Conservation (phyloP, 2,113 vertebrate genomes). For the Pseudopipra pipra region DNA sequence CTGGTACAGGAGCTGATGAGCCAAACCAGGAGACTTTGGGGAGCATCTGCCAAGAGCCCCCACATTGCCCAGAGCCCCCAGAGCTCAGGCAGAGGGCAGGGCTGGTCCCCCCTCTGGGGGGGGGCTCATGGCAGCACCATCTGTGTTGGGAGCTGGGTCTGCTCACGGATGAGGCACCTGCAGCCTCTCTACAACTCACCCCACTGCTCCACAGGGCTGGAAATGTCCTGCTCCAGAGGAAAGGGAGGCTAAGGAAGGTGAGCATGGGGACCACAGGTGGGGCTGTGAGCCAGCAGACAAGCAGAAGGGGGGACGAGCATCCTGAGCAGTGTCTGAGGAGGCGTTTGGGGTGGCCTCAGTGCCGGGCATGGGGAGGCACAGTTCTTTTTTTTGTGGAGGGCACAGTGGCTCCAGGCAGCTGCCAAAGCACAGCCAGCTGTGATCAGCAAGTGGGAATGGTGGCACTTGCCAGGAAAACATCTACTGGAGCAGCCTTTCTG, state of each 20-base stretch:
- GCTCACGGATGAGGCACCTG: no score
- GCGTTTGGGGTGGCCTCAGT: fast-evolving
- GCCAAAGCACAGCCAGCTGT: fast-evolving
- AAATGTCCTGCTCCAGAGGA: no score
- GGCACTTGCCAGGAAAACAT: background rate
- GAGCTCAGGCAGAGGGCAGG: background rate
- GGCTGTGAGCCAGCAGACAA: background rate
- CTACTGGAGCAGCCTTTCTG: background rate
- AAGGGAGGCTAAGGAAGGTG: background rate
- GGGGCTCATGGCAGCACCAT: fast-evolving
- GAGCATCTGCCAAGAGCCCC: background rate
- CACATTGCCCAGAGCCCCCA: fast-evolving
- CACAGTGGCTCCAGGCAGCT: fast-evolving
- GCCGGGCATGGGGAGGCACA: fast-evolving
- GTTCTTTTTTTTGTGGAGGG: no score
- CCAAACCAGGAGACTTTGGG: background rate
- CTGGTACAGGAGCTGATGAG: background rate
- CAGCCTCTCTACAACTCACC: fast-evolving
- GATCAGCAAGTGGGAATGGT: no score
- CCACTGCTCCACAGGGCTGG: fast-evolving
- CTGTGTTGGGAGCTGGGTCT: fast-evolving
- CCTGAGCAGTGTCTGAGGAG: background rate
- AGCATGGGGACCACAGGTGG: fast-evolving
- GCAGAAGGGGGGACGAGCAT: no score
- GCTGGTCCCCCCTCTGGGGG: background rate